Base-by-base conservation (phyloP, 1,140 invertebrate species). In the Arctopsyche grandis region DNA sequence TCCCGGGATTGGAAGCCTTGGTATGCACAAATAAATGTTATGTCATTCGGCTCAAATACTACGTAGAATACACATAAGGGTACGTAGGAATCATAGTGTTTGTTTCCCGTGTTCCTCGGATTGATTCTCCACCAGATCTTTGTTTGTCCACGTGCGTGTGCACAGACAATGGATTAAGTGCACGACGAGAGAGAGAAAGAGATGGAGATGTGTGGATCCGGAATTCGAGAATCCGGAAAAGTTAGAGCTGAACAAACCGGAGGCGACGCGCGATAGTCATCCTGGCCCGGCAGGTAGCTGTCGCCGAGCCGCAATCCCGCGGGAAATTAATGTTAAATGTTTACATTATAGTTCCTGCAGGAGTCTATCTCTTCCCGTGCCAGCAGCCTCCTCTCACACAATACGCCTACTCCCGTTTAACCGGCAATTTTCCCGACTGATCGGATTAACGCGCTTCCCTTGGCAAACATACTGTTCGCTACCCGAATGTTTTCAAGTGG, bases 241-340 rank as follows among this genome's bases (percentile, higher is more conserved):
- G 48, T 52, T 52, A 16, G 10, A 52, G 16, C 48, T 16, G 48
- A 52, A 52, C 48, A 52, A 52, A 52, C 48, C 12, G 48, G 29
- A 38, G 29, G 29, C 29, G n/a, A n/a, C 7, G 29, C 7, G 29
- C 29, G 29, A 38, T 38, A 38, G 29, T 38, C 29, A 38, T 38
- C 29, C 29, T 7, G 29, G 29, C 29, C 29, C 5, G 38, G 19
- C 69, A 52, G 69, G 43, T 71, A 69, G 16, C 60, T 76, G 75
- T 69, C 75, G 52, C 60, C 75, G 52, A 38, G 52, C 75, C 48
- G 52, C 26, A 52, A 69, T 76, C 75, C 60, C 75, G 21, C 19
- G 75, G 75, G 75, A 76, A 76, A 76, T 76, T 76, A 76, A 76
- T 76, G 24, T 69, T 69, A 69, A 76, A 76, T 76, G 75, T 76